phyloP scores from a whole-genome alignment of 2,888 invertebrate genomes.

The Nudaria mundana region DNA sequence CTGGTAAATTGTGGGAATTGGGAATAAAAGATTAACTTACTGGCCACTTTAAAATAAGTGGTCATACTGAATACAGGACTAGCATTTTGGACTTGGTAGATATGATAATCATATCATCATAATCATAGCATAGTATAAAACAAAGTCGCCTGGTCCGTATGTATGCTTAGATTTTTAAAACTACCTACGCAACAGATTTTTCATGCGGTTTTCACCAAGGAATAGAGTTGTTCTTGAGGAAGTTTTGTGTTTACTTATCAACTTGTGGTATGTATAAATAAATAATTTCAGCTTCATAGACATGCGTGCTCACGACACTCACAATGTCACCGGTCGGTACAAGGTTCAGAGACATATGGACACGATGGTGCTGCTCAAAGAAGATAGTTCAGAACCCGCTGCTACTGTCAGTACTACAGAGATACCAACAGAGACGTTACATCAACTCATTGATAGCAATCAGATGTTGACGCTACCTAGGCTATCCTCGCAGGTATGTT shows the following conservation, averaged over 20 bases:
- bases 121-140: too few relatives aligned
- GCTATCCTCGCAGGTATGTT: conserved; percentile 90
- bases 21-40: too few relatives aligned
- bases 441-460: conserved; percentile 93
- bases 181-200: too few relatives aligned
- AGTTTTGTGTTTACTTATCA: background rate
- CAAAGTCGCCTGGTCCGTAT: too few relatives aligned
- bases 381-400: conserved; percentile 89
- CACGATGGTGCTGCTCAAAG: conserved; percentile 92
- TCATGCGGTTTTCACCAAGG: too few relatives aligned
- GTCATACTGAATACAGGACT: too few relatives aligned
- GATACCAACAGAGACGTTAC: conserved; percentile 92
- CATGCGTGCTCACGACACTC: conserved; percentile 82
- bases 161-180: too few relatives aligned
- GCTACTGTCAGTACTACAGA: conserved; percentile 95
- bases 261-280: background rate
- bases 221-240: too few relatives aligned
- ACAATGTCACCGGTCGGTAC: conserved; percentile 84
- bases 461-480: conserved; percentile 93
- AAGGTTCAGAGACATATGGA: conserved; percentile 83
- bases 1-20: too few relatives aligned
- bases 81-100: too few relatives aligned
- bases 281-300: conserved; percentile 82
- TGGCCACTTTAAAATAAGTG: too few relatives aligned
- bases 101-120: too few relatives aligned